These are phyloP conservation scores for Dasysyrphus tricinctus DNA, from an alignment of 2,888 invertebrate genomes.

Conservation along the genomic window DNA sequence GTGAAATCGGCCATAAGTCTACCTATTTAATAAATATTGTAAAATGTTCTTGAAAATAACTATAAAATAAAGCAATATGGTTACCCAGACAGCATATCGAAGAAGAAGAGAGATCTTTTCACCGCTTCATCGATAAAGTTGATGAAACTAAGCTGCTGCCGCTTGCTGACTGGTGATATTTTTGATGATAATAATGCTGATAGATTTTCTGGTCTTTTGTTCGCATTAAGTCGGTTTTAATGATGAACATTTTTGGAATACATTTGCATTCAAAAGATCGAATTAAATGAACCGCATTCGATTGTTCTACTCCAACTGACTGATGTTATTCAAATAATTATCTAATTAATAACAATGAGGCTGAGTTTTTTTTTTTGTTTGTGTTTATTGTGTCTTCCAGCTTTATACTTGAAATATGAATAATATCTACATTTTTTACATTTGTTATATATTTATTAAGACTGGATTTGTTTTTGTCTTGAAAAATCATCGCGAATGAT, in stretches of 20 bases:
- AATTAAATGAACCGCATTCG: constrained; percentile 21
- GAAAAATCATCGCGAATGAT: background rate
- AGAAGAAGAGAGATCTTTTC: background rate
- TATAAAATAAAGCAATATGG: background rate
- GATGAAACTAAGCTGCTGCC: constrained; percentile 21
- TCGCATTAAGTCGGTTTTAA: constrained; percentile 66
- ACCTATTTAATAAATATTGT: too few relatives aligned
- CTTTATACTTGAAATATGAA: constrained; percentile 63
- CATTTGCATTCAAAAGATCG: constrained; percentile 69
- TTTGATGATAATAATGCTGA: constrained; percentile 34
- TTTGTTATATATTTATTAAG: constrained; percentile 36
- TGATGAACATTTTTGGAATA: constrained; percentile 53
- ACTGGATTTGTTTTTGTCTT: constrained; percentile 35
- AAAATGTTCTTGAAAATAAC: background rate
- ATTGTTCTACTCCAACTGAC: constrained; percentile 16
- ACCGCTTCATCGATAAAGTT: constrained; percentile 39
- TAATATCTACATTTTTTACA: constrained; percentile 49
- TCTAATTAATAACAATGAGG: constrained; percentile 23
- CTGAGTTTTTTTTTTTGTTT: background rate
- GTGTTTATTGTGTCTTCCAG: background rate
- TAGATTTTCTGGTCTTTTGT: constrained; percentile 73
- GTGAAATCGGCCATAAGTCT: too few relatives aligned
- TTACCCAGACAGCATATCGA: background rate
- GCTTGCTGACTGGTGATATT: background rate
- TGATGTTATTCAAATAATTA: constrained; percentile 49